These are phyloP conservation scores for Hippocampus kuda DNA, from an alignment of 2,797 vertebrate genomes.

Conservation along the genomic window DNA sequence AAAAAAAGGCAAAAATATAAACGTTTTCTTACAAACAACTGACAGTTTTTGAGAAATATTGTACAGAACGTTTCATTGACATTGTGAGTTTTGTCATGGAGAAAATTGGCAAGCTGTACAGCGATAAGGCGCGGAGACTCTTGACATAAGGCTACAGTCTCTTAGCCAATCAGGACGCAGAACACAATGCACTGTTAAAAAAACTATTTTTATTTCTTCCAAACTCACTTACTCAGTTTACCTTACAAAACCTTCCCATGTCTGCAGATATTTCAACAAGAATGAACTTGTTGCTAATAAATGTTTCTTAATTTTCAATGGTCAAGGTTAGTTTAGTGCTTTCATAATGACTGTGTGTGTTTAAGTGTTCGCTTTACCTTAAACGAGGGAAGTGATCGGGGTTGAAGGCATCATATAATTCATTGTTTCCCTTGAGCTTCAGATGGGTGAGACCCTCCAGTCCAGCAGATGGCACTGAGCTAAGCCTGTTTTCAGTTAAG, in stretches of 20 bases:
- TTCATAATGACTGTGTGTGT: slow-evolving; percentile 20
- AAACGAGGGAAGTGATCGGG: slow-evolving; percentile 85
- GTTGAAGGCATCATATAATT: slow-evolving; percentile 77
- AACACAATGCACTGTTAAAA: too few species aligned
- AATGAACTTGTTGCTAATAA: slow-evolving; percentile 41
- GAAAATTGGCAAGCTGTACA: too few species aligned
- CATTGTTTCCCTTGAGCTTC: slow-evolving; percentile 82
- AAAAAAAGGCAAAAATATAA: too few species aligned
- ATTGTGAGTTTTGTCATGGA: too few species aligned
- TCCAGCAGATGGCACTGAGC: slow-evolving; percentile 73
- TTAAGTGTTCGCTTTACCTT: slow-evolving; percentile 67
- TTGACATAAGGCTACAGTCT: too few species aligned
- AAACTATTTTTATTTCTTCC: slow-evolving; percentile 14
- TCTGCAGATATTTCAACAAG: slow-evolving; percentile 36
- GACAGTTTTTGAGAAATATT: too few species aligned
- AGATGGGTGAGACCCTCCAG: slow-evolving; percentile 80
- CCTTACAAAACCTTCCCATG: slow-evolving; percentile 20
- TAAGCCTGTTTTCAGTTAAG: slow-evolving; percentile 78
- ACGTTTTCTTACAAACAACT: too few species aligned
- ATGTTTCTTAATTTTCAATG: slow-evolving; percentile 28
- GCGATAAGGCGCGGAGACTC: too few species aligned
- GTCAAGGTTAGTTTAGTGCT: slow-evolving; percentile 33
- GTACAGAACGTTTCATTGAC: too few species aligned
- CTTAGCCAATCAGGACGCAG: too few species aligned
- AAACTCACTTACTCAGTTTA: slow-evolving; percentile 18